These are phyloP conservation scores for Teleogryllus occipitalis DNA, from an alignment of 1,140 invertebrate genomes.

Conservation along the genomic window DNA sequence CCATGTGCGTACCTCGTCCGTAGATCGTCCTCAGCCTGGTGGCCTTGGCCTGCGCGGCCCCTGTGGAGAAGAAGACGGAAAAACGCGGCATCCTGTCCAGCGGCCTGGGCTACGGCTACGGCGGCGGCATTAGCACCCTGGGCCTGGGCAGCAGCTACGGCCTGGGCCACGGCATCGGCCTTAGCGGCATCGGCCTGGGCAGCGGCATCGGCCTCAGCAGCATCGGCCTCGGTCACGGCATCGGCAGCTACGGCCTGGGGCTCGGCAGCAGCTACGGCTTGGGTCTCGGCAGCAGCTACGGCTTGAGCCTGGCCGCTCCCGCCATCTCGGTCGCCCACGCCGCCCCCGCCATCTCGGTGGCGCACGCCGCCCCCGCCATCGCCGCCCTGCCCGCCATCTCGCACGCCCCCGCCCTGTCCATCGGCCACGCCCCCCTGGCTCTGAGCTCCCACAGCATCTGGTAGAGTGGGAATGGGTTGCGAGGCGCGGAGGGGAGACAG, in stretches of 20 bases:
- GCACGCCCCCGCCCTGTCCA: not conserved
- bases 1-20: not conserved
- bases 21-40: not conserved
- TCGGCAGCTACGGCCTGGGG: not conserved
- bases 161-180: not conserved
- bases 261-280: not conserved
- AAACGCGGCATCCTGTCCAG: not conserved
- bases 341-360: not conserved
- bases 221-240: not conserved
- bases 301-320: not conserved
- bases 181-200: not conserved
- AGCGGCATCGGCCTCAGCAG: not conserved
- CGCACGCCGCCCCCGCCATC: not conserved
- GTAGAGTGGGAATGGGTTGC: not conserved
- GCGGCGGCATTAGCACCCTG: not conserved
- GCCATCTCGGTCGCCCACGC: not conserved
- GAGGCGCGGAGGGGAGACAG: too few relatives aligned
- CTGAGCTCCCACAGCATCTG: not conserved
- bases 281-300: not conserved
- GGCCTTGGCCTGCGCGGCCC: not conserved
- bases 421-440: not conserved
- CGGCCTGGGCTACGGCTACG: not conserved
- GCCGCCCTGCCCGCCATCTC: not conserved
- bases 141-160: not conserved
- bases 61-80: not conserved